Evolutionary conservation across 1,140 invertebrate species (phyloP).

Genomic region (Cydia fagiglandana): DNA sequence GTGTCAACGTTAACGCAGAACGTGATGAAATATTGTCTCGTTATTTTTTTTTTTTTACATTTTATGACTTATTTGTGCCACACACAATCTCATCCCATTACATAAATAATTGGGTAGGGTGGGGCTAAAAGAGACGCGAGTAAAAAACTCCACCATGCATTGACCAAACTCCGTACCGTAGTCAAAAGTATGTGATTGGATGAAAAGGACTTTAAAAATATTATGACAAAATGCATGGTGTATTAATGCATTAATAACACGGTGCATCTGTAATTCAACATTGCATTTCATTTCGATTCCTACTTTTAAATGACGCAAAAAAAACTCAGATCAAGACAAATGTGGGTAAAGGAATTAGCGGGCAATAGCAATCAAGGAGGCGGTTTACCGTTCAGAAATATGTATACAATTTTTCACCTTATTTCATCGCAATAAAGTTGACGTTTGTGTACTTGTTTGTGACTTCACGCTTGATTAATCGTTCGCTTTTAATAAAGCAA

Average conservation of each 20-base stretch:
- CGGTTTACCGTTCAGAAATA: neutral
- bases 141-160: too few species aligned
- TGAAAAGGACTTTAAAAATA: neutral
- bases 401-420: neutral
- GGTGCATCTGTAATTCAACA: neutral
- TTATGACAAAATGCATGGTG: neutral
- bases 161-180: too few species aligned
- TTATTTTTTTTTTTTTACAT: too few species aligned
- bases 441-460: neutral
- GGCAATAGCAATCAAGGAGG: constrained; percentile 16
- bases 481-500: constrained; percentile 30
- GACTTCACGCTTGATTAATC: constrained; percentile 13
- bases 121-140: too few species aligned
- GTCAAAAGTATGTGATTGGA: too few species aligned
- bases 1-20: too few species aligned
- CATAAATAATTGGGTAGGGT: too few species aligned
- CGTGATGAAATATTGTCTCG: too few species aligned
- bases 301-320: constrained; percentile 4
- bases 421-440: neutral
- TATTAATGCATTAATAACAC: too few species aligned
- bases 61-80: too few species aligned
- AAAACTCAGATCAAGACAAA: constrained; percentile 22
- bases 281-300: constrained; percentile 19
- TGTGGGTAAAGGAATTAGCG: constrained; percentile 23
- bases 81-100: too few species aligned